Evolutionary conservation across 1,140 invertebrate genomes (phyloP).

Genomic region (Drosophila mojavensis): DNA sequence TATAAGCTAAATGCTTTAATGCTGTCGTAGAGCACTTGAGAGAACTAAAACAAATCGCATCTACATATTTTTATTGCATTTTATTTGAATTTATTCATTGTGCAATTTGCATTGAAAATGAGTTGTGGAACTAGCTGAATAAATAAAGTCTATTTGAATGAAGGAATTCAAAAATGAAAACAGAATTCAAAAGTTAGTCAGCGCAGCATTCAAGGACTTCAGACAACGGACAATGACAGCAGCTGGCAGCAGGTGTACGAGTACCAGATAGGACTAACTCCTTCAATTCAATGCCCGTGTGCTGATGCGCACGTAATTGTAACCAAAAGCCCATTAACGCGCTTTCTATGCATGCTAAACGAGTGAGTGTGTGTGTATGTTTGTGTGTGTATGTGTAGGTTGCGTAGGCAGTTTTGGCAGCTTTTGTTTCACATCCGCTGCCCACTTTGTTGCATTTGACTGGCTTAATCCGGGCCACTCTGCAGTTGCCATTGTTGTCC

Average conservation of each 20-base stretch:
- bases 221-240: slow-evolving; percentile 10
- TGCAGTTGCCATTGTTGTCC: slow-evolving; percentile 31
- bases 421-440: slow-evolving; percentile 66
- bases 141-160: not conserved
- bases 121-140: not conserved
- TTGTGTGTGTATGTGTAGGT: slow-evolving; percentile 3
- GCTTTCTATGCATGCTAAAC: slow-evolving; percentile 10
- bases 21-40: no score
- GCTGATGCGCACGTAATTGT: slow-evolving; percentile 72
- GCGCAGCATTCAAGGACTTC: slow-evolving; percentile 2
- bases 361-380: not conserved
- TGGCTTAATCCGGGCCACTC: slow-evolving; percentile 62
- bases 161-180: not conserved
- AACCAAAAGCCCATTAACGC: slow-evolving; percentile 65
- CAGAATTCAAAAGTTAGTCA: not conserved
- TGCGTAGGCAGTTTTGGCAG: slow-evolving; percentile 26
- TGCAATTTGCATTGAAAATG: not conserved
- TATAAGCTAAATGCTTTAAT: no score
- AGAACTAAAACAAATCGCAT: no score
- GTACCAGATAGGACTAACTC: slow-evolving; percentile 29
- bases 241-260: slow-evolving; percentile 44
- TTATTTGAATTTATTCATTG: no score
- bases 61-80: no score
- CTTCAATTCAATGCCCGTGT: slow-evolving; percentile 18
- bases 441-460: slow-evolving; percentile 59